These are phyloP conservation scores for Drosophila birchii DNA, from an alignment of 2,888 invertebrate species.

Conservation along the genomic window DNA sequence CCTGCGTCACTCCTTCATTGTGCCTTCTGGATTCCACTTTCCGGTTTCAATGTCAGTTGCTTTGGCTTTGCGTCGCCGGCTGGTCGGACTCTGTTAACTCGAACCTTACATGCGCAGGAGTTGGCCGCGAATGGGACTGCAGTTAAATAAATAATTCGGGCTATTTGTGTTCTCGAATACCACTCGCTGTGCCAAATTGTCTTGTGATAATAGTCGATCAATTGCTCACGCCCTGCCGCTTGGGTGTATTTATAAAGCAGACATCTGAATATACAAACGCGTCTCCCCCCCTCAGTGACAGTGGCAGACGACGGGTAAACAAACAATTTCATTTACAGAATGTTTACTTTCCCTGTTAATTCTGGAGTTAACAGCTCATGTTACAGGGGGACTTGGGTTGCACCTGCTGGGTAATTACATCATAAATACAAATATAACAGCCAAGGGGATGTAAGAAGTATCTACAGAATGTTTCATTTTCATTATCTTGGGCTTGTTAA, in stretches of 20 bases:
- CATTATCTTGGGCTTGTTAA: not conserved
- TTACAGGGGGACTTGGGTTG: not conserved
- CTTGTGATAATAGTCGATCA: slow-evolving; percentile 39
- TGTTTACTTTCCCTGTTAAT: slow-evolving; percentile 3
- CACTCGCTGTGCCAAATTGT: slow-evolving; percentile 32
- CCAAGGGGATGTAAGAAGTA: not conserved
- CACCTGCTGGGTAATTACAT: not conserved
- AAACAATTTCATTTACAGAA: slow-evolving; percentile 13
- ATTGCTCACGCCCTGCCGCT: slow-evolving; percentile 28
- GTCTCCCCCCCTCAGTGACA: not conserved
- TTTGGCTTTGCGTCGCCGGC: slow-evolving; percentile 14
- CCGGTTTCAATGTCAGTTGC: slow-evolving; percentile 28
- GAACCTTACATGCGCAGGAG: slow-evolving; percentile 33
- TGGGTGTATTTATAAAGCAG: slow-evolving; percentile 31
- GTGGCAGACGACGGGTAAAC: slow-evolving; percentile 37
- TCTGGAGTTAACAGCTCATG: not conserved
- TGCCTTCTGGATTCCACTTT: not conserved
- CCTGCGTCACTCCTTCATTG: slow-evolving; percentile 12
- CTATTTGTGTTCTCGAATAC: slow-evolving; percentile 22
- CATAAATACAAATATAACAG: not conserved
- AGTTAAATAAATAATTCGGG: slow-evolving; percentile 25
- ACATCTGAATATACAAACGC: slow-evolving; percentile 19
- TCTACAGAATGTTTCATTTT: not conserved
- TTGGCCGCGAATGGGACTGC: not conserved
- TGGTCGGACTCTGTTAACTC: slow-evolving; percentile 14